Evolutionary conservation across 2,113 vertebrate species (phyloP), one percentile per base, ranked within the genome.

Genomic region (Struthidea cinerea): DNA sequence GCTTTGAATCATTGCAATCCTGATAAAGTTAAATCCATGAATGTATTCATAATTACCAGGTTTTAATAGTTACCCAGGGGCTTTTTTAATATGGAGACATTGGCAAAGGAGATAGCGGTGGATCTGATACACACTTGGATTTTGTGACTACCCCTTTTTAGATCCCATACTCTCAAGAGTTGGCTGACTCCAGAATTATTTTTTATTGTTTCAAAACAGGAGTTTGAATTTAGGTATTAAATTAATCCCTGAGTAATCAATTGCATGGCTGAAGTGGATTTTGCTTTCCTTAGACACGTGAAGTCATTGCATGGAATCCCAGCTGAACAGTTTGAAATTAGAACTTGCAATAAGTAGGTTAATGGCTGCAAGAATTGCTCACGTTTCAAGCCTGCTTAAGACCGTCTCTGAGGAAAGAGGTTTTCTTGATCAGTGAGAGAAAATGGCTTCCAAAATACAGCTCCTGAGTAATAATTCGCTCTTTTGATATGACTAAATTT

Each of bases 341-440:
- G 49, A 90, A 90, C 39, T 90, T 90, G 39, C 27, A 56, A n/a
- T 92, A 96, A 95, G 73, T 93, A 94, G 94, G 94, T 90, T 94
- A 96, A 95, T 87, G 71, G 68, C 49, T 93, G 60, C 64, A 94
- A 60, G 61, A 78, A 60, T 46, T 59, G 55, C 49, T 88, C 77
- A 9, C 70, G 61, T 79, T 84, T 84, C 47, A 61, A 69, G 14
- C 12, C 60, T 64, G 49, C 39, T 91, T 60, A 67, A 60, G 60
- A 18, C 35, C 16, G 13, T 67, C 47, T 92, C 76, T 3, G 6
- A 93, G 68, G 80, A 64, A 68, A 39, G 64, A 83, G 56, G 4
- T 75, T 85, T 80, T 84, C 71, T 84, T 87, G 37, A 47, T 56
- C 23, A 67, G 57, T 68, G 41, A 73, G 37, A 71, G 83, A 87